phyloP scores from a whole-genome alignment of 2,113 vertebrate species.

The Caloenas nicobarica region DNA sequence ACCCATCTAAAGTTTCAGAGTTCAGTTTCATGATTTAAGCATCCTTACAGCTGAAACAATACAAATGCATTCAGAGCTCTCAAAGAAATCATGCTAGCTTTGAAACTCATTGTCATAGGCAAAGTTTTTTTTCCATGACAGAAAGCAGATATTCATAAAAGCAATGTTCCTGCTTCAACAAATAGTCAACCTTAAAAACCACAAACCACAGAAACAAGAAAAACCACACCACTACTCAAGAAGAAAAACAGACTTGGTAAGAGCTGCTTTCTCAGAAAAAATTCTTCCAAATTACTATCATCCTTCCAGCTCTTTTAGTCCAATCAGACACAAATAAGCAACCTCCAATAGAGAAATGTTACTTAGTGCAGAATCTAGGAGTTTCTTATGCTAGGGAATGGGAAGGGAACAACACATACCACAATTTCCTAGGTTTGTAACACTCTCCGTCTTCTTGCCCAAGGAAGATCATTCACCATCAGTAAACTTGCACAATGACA shows the following conservation, averaged over 20 bases:
- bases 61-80: background rate
- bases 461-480: background rate
- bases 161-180: background rate
- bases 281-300: background rate
- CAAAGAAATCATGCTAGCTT: background rate
- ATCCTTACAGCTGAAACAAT: background rate
- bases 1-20: background rate
- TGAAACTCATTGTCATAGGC: background rate
- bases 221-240: background rate
- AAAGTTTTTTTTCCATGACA: background rate
- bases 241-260: background rate
- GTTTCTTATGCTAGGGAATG: background rate
- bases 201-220: background rate
- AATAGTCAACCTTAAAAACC: background rate
- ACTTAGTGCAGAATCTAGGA: background rate
- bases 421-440: background rate
- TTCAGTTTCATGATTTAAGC: background rate
- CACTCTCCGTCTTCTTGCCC: background rate
- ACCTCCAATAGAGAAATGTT: background rate
- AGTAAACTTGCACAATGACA: background rate
- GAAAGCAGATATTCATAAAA: background rate
- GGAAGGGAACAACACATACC: background rate
- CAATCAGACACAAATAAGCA: background rate
- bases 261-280: background rate
- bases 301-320: background rate